These are phyloP conservation scores for Sphenopsis melanotis DNA, from an alignment of 2,797 vertebrate species.

Conservation along the genomic window DNA sequence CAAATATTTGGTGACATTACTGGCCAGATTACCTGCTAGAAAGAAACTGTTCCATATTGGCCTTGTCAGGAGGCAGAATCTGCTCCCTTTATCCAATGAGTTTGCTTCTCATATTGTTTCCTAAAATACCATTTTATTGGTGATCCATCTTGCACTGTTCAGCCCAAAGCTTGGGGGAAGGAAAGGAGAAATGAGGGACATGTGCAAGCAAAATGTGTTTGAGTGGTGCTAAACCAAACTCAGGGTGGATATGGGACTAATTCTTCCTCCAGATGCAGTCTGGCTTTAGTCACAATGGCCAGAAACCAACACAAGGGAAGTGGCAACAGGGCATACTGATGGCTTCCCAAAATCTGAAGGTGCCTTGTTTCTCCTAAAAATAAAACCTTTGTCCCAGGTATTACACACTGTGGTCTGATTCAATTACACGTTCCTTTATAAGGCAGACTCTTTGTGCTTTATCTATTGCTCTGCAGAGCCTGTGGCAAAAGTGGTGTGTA, in stretches of 20 bases:
- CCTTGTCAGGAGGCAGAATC: background rate
- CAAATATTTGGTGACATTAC: background rate
- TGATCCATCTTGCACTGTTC: background rate
- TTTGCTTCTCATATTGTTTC: background rate
- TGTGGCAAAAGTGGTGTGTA: background rate
- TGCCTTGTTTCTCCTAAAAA: background rate
- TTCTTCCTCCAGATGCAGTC: background rate
- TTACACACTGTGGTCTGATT: background rate
- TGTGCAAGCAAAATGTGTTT: background rate
- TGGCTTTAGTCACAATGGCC: background rate
- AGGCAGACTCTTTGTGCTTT: background rate
- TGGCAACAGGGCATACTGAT: too few species aligned
- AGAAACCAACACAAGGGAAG: background rate
- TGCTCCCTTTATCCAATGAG: background rate
- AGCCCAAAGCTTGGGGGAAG: background rate
- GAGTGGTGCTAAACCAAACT: background rate
- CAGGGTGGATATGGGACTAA: background rate
- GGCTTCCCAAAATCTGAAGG: background rate
- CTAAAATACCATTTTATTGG: background rate
- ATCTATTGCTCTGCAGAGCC: background rate
- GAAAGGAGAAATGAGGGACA: conserved; percentile 5
- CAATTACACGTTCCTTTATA: background rate
- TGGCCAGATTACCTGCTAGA: background rate
- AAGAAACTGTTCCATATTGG: background rate
- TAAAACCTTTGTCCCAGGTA: background rate